These are phyloP conservation scores for Pristionchus exspectatus DNA, from an alignment of 2,888 invertebrate species.

Conservation along the genomic window DNA sequence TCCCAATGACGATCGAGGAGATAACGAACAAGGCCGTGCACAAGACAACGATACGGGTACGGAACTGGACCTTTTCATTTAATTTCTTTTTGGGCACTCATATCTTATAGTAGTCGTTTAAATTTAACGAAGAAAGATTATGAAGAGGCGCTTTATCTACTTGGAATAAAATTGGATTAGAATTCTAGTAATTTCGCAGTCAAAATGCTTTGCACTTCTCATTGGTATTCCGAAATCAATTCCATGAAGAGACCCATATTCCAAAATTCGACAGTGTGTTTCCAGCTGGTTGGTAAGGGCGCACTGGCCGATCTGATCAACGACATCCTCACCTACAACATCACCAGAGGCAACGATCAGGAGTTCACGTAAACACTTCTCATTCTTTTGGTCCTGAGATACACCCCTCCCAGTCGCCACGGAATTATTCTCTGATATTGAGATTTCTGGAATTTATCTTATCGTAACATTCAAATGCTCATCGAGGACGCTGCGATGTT, in stretches of 20 bases:
- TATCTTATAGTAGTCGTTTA: too few relatives aligned
- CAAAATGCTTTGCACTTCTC: too few relatives aligned
- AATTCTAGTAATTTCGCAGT: too few relatives aligned
- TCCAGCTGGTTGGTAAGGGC: slow-evolving; percentile 66
- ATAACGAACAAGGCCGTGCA: slow-evolving; percentile 3
- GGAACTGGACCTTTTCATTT: background rate
- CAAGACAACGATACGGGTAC: slow-evolving; percentile 35
- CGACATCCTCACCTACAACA: slow-evolving; percentile 63
- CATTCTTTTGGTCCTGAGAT: background rate
- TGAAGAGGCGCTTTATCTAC: too few relatives aligned
- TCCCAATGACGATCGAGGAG: slow-evolving; percentile 22
- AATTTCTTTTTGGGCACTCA: too few relatives aligned
- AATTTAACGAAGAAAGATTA: background rate
- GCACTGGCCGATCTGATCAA: slow-evolving; percentile 66
- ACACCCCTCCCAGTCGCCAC: too few relatives aligned
- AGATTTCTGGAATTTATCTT: background rate
- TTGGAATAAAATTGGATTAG: too few relatives aligned
- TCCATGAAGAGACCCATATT: too few relatives aligned
- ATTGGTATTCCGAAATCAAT: too few relatives aligned
- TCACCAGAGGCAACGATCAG: background rate
- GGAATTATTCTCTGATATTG: too few relatives aligned
- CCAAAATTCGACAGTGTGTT: background rate
- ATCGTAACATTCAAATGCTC: too few relatives aligned
- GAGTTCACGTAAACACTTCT: slow-evolving; percentile 39
- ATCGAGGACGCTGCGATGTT: too few relatives aligned